These are phyloP conservation scores for Tipula unca DNA, from an alignment of 2,888 invertebrate species.

Conservation along the genomic window DNA sequence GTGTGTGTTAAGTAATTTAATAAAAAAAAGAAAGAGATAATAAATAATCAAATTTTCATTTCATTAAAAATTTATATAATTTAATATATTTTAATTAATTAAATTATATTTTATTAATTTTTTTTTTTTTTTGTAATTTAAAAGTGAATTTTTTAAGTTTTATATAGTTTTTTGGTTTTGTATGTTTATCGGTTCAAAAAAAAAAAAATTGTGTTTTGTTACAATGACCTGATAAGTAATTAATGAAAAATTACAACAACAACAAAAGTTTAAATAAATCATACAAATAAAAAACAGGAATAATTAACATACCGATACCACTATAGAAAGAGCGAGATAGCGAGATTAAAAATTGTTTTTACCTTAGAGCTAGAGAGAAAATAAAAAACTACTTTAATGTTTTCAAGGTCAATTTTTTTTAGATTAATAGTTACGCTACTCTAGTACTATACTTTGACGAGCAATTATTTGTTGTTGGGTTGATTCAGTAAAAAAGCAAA, in stretches of 20 bases:
- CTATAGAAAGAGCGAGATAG: background rate
- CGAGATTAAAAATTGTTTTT: background rate
- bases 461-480: background rate
- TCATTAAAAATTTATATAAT: background rate
- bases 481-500: background rate
- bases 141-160: background rate
- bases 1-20: background rate
- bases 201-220: background rate
- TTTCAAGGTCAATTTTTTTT: constrained; percentile 8
- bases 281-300: background rate
- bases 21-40: background rate
- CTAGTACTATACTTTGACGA: background rate
- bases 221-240: background rate
- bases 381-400: constrained; percentile 14
- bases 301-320: background rate
- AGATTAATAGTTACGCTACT: background rate
- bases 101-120: background rate
- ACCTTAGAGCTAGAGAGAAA: constrained; percentile 8
- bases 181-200: background rate
- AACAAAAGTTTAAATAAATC: background rate
- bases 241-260: background rate
- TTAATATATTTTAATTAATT: background rate
- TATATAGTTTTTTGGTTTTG: background rate
- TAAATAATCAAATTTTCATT: background rate
- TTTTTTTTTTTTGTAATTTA: background rate